Evolutionary conservation across 2,113 vertebrate genomes (phyloP).

Genomic region (Holacanthus passer): DNA sequence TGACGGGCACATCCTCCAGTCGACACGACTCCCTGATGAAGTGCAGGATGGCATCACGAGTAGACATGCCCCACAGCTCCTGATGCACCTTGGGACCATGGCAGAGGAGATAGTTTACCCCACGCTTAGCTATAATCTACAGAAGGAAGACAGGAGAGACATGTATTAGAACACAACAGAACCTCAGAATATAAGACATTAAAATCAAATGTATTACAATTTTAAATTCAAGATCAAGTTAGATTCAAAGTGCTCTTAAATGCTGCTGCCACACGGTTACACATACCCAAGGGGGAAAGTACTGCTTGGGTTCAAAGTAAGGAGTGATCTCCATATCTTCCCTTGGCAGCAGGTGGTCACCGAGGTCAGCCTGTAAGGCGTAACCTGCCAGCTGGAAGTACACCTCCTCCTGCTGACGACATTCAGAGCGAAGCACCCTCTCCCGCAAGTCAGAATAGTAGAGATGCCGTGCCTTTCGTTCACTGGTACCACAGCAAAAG

Average conservation of each 20-base stretch:
- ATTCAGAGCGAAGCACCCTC: slow-evolving; percentile 89
- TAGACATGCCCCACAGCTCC: slow-evolving; percentile 88
- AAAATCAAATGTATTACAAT: neutral
- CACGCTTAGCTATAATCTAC: slow-evolving; percentile 90
- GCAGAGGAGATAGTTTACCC: slow-evolving; percentile 88
- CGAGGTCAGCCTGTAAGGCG: slow-evolving; percentile 90
- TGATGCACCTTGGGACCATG: slow-evolving; percentile 90
- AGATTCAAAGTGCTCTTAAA: neutral
- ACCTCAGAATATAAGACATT: neutral
- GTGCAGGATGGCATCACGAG: slow-evolving; percentile 85
- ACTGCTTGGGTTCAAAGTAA: slow-evolving; percentile 92
- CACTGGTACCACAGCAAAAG: slow-evolving; percentile 76
- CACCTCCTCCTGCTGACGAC: slow-evolving; percentile 90
- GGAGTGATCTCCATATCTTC: slow-evolving; percentile 65
- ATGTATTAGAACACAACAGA: neutral
- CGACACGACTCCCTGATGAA: slow-evolving; percentile 91
- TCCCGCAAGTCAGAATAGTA: slow-evolving; percentile 91
- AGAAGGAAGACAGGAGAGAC: neutral
- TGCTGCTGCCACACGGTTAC: neutral
- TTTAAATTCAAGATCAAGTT: neutral
- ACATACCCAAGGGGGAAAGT: slow-evolving; percentile 93
- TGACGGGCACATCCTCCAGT: slow-evolving; percentile 92
- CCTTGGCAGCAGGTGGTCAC: slow-evolving; percentile 80
- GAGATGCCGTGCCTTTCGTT: slow-evolving; percentile 86
- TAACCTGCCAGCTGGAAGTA: slow-evolving; percentile 93